Evolutionary conservation across 2,797 vertebrate species (phyloP).

Genomic region (Protosalanx chinensis): DNA sequence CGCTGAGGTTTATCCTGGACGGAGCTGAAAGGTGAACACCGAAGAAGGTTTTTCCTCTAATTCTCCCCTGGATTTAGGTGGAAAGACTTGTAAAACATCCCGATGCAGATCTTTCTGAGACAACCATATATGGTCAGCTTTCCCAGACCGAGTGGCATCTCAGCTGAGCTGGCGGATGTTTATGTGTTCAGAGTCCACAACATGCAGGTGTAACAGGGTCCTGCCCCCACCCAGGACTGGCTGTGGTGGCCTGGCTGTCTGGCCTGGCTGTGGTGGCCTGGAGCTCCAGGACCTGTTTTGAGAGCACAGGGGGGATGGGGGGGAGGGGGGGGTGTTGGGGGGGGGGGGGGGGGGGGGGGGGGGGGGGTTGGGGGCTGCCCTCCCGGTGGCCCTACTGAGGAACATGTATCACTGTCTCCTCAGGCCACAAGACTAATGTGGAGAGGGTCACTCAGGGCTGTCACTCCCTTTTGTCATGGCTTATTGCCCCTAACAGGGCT

Average conservation of each 20-base stretch:
- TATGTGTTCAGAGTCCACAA: constrained; percentile 58
- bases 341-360: not conserved
- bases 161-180: constrained; percentile 38
- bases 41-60: constrained; percentile 22
- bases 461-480: constrained; percentile 60
- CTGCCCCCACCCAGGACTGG: constrained; percentile 25
- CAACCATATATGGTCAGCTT: constrained; percentile 55
- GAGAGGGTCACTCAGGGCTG: constrained; percentile 53
- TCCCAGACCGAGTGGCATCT: constrained; percentile 44
- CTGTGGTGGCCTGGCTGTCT: too few relatives aligned
- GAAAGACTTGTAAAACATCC: constrained; percentile 50
- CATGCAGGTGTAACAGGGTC: constrained; percentile 60
- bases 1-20: constrained; percentile 43
- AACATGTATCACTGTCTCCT: constrained; percentile 46
- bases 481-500: constrained; percentile 57
- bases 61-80: constrained; percentile 39
- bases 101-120: constrained; percentile 6
- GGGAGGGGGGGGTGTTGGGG: not conserved
- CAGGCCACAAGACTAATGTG: constrained; percentile 47
- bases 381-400: constrained; percentile 26
- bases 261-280: too few relatives aligned
- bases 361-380: not conserved
- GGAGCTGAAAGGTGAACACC: constrained; percentile 46
- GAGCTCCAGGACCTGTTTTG: not conserved
- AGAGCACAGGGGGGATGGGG: too few relatives aligned